A percentile compares a stretch with the other conserved stretches of the same genome.
These are phyloP conservation scores for Chondrosia reniformis DNA, from an alignment of 37 sponge, comb jelly and placozoan species.

Conservation along the genomic window DNA sequence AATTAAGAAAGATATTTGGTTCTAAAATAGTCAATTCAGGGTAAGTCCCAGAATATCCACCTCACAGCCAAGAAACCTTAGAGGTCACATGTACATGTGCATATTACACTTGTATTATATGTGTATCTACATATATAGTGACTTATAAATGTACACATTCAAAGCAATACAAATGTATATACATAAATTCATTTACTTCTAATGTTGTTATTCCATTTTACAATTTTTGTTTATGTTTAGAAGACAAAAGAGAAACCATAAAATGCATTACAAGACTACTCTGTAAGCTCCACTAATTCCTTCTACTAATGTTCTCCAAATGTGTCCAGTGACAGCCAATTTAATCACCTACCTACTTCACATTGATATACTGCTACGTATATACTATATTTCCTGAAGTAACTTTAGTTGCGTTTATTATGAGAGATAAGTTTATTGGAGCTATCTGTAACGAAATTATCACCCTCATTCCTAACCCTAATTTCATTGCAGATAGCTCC, in stretches of 20 bases:
- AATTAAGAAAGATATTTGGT: constrained; percentile 92
- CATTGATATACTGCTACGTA: background rate
- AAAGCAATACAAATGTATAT: background rate
- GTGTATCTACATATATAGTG: background rate
- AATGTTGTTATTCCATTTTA: too few species aligned
- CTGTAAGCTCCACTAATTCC: background rate
- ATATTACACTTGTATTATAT: background rate
- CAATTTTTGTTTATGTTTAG: too few species aligned
- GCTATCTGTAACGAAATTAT: too few species aligned
- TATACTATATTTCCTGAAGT: background rate
- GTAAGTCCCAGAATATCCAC: background rate
- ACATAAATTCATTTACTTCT: background rate
- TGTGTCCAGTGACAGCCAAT: too few species aligned
- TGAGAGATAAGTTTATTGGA: too few species aligned
- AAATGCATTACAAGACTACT: background rate
- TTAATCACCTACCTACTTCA: background rate
- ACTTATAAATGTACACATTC: too few species aligned
- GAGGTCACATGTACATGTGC: background rate
- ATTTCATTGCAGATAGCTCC: too few species aligned
- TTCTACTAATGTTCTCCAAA: too few species aligned
- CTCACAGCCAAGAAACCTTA: background rate
- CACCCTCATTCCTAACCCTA: too few species aligned
- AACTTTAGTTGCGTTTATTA: too few species aligned
- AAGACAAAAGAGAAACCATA: too few species aligned
- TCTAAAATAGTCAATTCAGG: constrained; percentile 73